phyloP scores from a whole-genome alignment of 1,140 invertebrate genomes.

The Eumaeus atala region DNA sequence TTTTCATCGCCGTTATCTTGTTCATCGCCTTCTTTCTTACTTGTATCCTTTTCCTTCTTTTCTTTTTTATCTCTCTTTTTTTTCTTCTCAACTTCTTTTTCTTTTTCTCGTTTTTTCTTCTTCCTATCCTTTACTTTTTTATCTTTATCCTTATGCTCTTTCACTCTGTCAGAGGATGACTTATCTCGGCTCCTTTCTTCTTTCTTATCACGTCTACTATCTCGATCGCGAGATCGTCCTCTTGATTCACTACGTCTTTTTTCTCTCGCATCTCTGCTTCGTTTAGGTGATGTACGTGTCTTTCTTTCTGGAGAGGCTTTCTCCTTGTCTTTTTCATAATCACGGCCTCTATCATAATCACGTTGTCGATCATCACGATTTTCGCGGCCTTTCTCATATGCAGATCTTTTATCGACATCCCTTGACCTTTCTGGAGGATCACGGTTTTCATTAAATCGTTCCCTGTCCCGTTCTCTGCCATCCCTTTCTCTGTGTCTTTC shows the following conservation, averaged over 20 bases:
- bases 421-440: conserved; percentile 43
- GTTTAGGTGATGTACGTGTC: conserved; percentile 49
- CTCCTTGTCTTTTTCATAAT: conserved; percentile 59
- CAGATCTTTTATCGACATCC: conserved; percentile 40
- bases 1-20: conserved; percentile 22
- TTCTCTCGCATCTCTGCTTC: conserved; percentile 53
- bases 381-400: conserved; percentile 44
- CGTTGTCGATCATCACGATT: conserved; percentile 44
- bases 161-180: conserved; percentile 47
- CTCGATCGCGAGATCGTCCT: conserved; percentile 56
- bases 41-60: conserved; percentile 59
- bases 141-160: conserved; percentile 64
- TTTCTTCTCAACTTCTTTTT: conserved; percentile 66
- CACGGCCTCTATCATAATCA: conserved; percentile 54
- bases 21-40: conserved; percentile 42
- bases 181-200: conserved; percentile 59
- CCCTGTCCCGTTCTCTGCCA: conserved; percentile 47
- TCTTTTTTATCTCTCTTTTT: conserved; percentile 70
- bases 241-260: conserved; percentile 61
- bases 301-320: conserved; percentile 57
- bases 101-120: conserved; percentile 61
- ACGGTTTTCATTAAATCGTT: conserved; percentile 48
- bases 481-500: conserved; percentile 56
- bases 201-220: conserved; percentile 55
- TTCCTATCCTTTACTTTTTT: conserved; percentile 70